Base-by-base conservation (phyloP, 2,113 vertebrate species). In the Sceloporus tristichus region DNA sequence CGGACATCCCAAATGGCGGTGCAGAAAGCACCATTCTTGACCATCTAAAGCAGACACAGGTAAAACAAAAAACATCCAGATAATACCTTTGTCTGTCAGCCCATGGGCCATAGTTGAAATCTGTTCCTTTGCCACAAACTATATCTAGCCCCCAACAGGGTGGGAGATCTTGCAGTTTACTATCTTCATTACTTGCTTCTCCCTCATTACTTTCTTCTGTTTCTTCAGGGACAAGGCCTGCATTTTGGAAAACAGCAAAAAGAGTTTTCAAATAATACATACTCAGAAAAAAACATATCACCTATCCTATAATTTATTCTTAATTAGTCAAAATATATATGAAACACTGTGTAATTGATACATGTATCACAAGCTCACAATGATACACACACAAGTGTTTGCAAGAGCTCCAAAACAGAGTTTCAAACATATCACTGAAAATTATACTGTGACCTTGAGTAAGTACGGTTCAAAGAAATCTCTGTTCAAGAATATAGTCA, bases 101-200 rank as follows among this genome's bases (percentile, higher is more conserved):
- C 99, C 99, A 99, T 0, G 99, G 99, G 6, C 99, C 99, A 27
- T 99, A 99, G 95, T 99, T 99, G 95, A 99, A 99, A 87, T 99
- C 98, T 9, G 99, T 99, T 95, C 98, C 99, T 97, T 99, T 99
- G 0, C 99, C 99, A 95, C 99, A 99, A 87, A 99, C 99, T 21
- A 99, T 99, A 89, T 99, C 99, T 91, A 99, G 95, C 83, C 99
- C 99, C 98, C 98, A 99, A 73, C 99, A 99, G 0, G 99, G 99
- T 68, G 99, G 99, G 59, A 99, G 95, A 91, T 99, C 99, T 96
- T 99, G 98, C 34, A 99, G 95, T 90, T 98, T 98, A 90, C 98
- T 97, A 59, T 97, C 98, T 93, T 99, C 99, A 0, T 97, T 97
- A 89, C 94, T 98, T 3, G 96, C 93, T 94, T 99, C 98, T 42